Evolutionary conservation across 2,888 invertebrate genomes (phyloP).

Genomic region (Metopia argyrocephala): DNA sequence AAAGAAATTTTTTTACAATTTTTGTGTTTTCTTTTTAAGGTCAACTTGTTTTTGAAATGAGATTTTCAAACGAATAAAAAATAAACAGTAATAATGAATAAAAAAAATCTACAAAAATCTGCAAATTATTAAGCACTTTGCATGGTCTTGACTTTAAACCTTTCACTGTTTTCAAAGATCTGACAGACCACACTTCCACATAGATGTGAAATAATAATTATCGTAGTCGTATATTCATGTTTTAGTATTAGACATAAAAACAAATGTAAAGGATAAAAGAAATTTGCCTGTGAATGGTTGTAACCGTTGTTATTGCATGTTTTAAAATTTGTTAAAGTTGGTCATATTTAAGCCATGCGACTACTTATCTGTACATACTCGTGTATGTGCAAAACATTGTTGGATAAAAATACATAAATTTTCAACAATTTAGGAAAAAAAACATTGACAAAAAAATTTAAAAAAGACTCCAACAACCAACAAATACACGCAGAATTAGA

Average conservation of each 20-base stretch:
- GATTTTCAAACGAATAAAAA: too few species aligned
- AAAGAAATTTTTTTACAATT: too few species aligned
- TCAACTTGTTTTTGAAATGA: too few species aligned
- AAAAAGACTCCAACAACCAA: not conserved
- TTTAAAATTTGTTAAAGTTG: conserved; percentile 14
- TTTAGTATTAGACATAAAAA: conserved; percentile 48
- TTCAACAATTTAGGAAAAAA: conserved; percentile 23
- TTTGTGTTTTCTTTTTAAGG: too few species aligned
- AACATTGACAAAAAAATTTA: not conserved
- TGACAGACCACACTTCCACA: not conserved
- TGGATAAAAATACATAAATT: conserved; percentile 39
- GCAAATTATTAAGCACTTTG: too few species aligned
- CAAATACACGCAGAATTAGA: not conserved
- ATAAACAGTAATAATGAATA: too few species aligned
- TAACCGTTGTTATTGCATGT: conserved; percentile 8
- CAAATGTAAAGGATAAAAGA: conserved; percentile 42
- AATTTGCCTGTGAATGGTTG: conserved; percentile 20
- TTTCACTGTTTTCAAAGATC: conserved; percentile 9
- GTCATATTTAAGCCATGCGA: not conserved
- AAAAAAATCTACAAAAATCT: too few species aligned
- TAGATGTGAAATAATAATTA: conserved; percentile 25
- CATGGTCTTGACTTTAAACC: not conserved
- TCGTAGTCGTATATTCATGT: conserved; percentile 36
- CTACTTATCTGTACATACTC: not conserved
- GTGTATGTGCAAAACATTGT: not conserved